Evolutionary conservation across 2,888 invertebrate genomes (phyloP).

Genomic region (Aplocera efformata): DNA sequence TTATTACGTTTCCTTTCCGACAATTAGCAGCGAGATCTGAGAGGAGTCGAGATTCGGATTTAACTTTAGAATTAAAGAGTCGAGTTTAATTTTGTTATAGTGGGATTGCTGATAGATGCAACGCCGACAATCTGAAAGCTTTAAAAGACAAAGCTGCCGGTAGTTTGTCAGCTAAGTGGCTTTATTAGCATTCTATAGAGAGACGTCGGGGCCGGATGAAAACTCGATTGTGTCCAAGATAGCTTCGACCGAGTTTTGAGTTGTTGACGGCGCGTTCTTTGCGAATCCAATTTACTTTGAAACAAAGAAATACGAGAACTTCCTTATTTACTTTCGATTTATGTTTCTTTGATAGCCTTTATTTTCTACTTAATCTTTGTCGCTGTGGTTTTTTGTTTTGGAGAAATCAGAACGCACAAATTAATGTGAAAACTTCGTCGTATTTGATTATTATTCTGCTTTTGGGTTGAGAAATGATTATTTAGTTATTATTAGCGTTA

Average conservation of each 20-base stretch:
- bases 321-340: constrained; percentile 26
- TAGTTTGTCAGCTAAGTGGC: constrained; percentile 62
- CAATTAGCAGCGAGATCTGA: constrained; percentile 70
- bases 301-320: constrained; percentile 29
- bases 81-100: constrained; percentile 64
- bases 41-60: constrained; percentile 58
- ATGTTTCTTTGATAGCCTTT: constrained; percentile 12
- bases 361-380: constrained; percentile 1
- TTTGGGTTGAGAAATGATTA: too few relatives aligned
- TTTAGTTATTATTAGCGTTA: too few relatives aligned
- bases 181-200: constrained; percentile 58
- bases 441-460: too few relatives aligned
- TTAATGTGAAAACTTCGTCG: constrained; percentile 5
- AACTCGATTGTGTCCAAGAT: constrained; percentile 62
- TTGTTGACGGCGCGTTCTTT: constrained; percentile 36
- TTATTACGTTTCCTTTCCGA: constrained; percentile 73
- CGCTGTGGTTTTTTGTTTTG: constrained; percentile 2
- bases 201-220: constrained; percentile 38
- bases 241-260: constrained; percentile 46
- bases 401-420: constrained; percentile 3
- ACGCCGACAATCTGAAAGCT: constrained; percentile 52
- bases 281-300: constrained; percentile 33
- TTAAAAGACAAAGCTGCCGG: constrained; percentile 56
- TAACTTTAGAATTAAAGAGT: constrained; percentile 53
- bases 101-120: constrained; percentile 65